phyloP scores from a whole-genome alignment of 2,113 vertebrate genomes.

The Megaleporinus macrocephalus region DNA sequence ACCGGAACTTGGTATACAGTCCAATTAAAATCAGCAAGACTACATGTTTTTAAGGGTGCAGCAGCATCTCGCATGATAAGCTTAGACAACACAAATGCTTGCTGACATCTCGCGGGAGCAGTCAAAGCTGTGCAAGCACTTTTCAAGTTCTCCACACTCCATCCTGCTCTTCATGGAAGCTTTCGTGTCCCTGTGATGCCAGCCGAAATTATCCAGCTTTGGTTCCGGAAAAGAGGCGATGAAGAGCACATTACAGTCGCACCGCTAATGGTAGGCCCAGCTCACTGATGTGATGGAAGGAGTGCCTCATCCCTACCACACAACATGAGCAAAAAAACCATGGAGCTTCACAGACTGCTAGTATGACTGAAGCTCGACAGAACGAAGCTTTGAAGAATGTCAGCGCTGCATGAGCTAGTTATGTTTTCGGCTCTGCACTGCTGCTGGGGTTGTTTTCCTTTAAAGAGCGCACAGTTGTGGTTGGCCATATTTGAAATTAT shows the following conservation, averaged over 20 bases:
- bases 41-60: not conserved
- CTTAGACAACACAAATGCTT: not conserved
- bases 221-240: slow-evolving; percentile 11
- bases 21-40: slow-evolving; percentile 6
- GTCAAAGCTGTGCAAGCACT: not conserved
- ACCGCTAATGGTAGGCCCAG: not conserved
- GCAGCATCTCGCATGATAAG: not conserved
- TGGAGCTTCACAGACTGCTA: not conserved
- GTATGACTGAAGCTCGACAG: not conserved
- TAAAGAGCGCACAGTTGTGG: not conserved
- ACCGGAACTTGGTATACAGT: not conserved
- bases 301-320: not conserved
- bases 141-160: not conserved
- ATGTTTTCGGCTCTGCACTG: not conserved
- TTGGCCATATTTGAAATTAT: not conserved
- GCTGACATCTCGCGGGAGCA: not conserved
- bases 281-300: slow-evolving; percentile 27
- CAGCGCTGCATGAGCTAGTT: not conserved
- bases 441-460: not conserved
- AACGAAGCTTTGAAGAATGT: not conserved
- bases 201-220: not conserved
- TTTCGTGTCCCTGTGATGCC: not conserved
- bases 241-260: slow-evolving; percentile 12
- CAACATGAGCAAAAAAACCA: not conserved
- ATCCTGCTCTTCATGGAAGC: not conserved